These are phyloP conservation scores for Coendou prehensilis DNA, from an alignment of 2,797 vertebrate species.

Conservation along the genomic window DNA sequence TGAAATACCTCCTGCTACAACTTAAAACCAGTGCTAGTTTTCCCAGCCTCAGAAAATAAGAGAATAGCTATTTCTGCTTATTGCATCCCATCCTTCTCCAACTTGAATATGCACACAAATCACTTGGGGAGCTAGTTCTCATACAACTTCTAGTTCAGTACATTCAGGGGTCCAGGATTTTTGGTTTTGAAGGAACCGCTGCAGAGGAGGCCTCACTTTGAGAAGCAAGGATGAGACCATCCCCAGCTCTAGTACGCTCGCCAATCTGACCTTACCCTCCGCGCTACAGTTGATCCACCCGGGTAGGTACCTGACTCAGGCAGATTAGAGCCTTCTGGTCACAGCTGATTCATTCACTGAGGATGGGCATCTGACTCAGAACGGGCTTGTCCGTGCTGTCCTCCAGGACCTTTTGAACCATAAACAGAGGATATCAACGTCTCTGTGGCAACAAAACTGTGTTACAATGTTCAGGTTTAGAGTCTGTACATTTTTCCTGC, in stretches of 20 bases:
- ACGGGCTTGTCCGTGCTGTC: not conserved
- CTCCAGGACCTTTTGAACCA: not conserved
- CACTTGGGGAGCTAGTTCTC: not conserved
- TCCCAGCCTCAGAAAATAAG: not conserved
- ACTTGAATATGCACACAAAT: not conserved
- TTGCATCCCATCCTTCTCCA: not conserved
- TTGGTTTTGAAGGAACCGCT: not conserved
- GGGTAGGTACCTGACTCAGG: not conserved
- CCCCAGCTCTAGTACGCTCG: not conserved
- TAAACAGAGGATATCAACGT: not conserved
- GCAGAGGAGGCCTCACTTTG: not conserved
- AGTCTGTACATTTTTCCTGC: not conserved
- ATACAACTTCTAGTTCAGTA: not conserved
- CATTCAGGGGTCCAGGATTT: not conserved
- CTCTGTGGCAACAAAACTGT: not conserved
- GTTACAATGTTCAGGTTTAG: not conserved
- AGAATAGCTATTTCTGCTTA: not conserved
- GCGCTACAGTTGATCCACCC: not conserved
- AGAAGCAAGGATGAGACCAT: not conserved
- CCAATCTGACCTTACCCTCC: not conserved
- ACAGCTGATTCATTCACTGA: not conserved
- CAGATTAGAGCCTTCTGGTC: not conserved
- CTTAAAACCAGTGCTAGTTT: constrained; percentile 17
- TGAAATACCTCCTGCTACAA: not conserved
- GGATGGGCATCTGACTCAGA: not conserved